phyloP scores from a whole-genome alignment of 2,888 invertebrate species.

The Alviniconcha strummeri region DNA sequence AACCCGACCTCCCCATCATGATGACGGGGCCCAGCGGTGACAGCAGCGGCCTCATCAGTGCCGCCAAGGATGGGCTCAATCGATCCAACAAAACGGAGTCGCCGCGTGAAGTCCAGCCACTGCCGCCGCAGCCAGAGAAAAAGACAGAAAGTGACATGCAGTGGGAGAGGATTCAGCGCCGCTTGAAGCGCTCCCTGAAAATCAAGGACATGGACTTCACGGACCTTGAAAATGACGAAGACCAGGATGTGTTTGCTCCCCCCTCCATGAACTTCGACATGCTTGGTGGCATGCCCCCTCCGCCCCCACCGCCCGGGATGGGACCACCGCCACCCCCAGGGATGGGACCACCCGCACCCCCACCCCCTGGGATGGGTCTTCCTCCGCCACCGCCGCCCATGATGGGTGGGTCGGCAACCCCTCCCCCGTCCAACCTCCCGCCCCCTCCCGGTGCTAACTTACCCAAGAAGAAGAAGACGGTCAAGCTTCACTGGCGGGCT shows the following conservation, averaged over 20 bases:
- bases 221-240: constrained; percentile 91
- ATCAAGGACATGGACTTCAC: constrained; percentile 97
- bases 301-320: constrained; percentile 60
- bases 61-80: constrained; percentile 90
- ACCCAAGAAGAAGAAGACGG: constrained; percentile 87
- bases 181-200: constrained; percentile 79
- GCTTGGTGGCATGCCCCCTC: constrained; percentile 49
- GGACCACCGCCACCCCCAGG: constrained; percentile 51
- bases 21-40: constrained; percentile 69
- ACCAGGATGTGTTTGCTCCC: constrained; percentile 80
- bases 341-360: constrained; percentile 44
- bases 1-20: constrained; percentile 36
- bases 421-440: constrained; percentile 60
- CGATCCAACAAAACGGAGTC: constrained; percentile 41
- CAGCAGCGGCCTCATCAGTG: constrained; percentile 92
- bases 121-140: constrained; percentile 78
- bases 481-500: constrained; percentile 98
- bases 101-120: constrained; percentile 44
- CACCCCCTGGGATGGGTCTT: constrained; percentile 35
- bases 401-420: constrained; percentile 34
- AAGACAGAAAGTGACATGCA: constrained; percentile 95
- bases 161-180: constrained; percentile 88
- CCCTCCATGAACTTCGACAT: constrained; percentile 24
- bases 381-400: constrained; percentile 60
- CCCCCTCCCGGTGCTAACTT: constrained; percentile 63